Evolutionary conservation across 2,888 invertebrate species (phyloP).

Genomic region (Acanthopleura granulata): DNA sequence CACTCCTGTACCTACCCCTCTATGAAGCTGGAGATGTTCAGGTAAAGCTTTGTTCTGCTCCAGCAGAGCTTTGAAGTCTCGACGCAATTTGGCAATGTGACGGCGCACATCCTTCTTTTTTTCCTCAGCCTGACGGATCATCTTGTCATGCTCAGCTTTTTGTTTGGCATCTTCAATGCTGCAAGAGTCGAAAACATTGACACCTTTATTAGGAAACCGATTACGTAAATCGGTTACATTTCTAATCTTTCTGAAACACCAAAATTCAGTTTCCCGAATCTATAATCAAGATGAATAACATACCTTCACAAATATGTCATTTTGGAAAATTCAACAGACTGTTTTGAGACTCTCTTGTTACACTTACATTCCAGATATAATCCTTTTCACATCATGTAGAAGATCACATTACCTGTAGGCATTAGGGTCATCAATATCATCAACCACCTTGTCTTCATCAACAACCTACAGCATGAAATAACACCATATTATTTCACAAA

Average conservation of each 20-base stretch:
- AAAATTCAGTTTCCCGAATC: too few relatives aligned
- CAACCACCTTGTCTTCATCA: conserved; percentile 43
- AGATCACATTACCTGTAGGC: conserved; percentile 62
- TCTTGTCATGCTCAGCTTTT: conserved; percentile 68
- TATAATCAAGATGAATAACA: too few relatives aligned
- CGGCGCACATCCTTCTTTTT: conserved; percentile 65
- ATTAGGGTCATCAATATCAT: conserved; percentile 68
- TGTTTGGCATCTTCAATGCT: conserved; percentile 70
- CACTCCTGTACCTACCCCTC: conserved; percentile 47
- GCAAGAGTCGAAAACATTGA: conserved; percentile 16
- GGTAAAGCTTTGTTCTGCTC: conserved; percentile 64
- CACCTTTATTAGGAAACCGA: too few relatives aligned
- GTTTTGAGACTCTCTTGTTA: too few relatives aligned
- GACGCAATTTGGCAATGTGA: conserved; percentile 60
- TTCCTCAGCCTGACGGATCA: conserved; percentile 67
- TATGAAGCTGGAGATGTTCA: conserved; percentile 53
- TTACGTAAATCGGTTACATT: too few relatives aligned
- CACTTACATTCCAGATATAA: too few relatives aligned
- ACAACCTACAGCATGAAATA: conserved; percentile 27
- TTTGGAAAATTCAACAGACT: too few relatives aligned
- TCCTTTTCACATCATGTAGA: too few relatives aligned
- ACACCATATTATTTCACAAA: too few relatives aligned
- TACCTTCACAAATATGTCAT: too few relatives aligned
- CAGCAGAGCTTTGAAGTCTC: conserved; percentile 64
- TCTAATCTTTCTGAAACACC: too few relatives aligned